Evolutionary conservation across 2,113 vertebrate genomes (phyloP).

Genomic region (Pelodiscus sinensis): DNA sequence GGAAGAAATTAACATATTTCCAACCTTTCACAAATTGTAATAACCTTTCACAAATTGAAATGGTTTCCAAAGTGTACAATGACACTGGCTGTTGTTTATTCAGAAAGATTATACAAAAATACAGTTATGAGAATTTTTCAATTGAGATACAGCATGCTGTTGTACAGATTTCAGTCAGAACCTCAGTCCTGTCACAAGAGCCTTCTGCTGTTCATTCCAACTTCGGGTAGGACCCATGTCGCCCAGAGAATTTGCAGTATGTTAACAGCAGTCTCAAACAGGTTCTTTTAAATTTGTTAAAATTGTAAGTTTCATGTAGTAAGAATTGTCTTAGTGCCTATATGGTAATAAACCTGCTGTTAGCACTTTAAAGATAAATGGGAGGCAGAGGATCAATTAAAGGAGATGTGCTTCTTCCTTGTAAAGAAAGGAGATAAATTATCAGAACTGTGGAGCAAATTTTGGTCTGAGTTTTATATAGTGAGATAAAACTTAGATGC

Average conservation of each 20-base stretch:
- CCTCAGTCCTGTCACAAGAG: not conserved
- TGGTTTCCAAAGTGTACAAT: not conserved
- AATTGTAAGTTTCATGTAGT: not conserved
- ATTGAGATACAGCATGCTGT: not conserved
- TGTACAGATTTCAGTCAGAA: too few relatives aligned
- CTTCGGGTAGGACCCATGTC: not conserved
- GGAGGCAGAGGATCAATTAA: not conserved
- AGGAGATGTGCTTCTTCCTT: not conserved
- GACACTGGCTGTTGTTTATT: not conserved
- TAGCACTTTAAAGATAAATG: not conserved
- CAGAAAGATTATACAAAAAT: not conserved
- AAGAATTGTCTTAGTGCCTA: not conserved
- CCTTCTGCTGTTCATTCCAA: not conserved
- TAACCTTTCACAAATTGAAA: not conserved
- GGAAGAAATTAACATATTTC: not conserved
- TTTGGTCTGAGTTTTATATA: not conserved
- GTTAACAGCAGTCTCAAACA: not conserved
- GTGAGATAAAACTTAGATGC: not conserved
- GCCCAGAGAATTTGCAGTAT: not conserved
- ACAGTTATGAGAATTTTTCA: not conserved
- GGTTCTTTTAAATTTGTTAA: not conserved
- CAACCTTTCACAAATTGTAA: not conserved
- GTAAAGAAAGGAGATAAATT: not conserved
- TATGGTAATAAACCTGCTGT: not conserved
- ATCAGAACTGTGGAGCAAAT: not conserved